Base-by-base conservation (phyloP, 2,113 vertebrate species). In the Acanthochromis polyacanthus region DNA sequence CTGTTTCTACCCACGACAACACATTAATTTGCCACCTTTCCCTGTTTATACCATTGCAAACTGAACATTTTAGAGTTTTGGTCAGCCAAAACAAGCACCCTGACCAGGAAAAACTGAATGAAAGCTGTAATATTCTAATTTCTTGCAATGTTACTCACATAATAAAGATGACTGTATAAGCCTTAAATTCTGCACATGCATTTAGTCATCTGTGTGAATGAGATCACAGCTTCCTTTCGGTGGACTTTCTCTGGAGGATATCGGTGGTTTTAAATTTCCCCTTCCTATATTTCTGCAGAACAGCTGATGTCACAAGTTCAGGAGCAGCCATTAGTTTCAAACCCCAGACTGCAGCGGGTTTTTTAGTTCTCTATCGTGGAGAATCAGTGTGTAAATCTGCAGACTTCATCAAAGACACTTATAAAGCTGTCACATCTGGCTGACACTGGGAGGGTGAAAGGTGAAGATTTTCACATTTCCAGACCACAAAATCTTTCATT, bases 181-280 rank as follows among this genome's bases (percentile, higher is more conserved):
- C 25, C n/a, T 71, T 56, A 66, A 45, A 64, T 67, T 16, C 28
- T 15, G 22, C 36, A 10, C 15, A 43, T 61, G 19, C 23, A 53
- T 78, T 67, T 14, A 62, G 63, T 46, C n/a, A 20, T 66, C 68
- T 80, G 46, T 65, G 16, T 25, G 51, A 65, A 73, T 77, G 72
- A 88, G 80, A 67, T 82, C 72, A 82, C 32, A 10, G 32, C 32
- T 60, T 45, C 15, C 68, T 80, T 71, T 56, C 30, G 32, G 20
- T 36, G 40, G 55, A 20, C 4, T 28, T 48, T 71, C 75, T 46
- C 63, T 50, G 43, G 79, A 80, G 82, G 36, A 48, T 15, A 9
- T 45, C 10, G 52, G 56, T 0, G 62, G 40, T 68, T 86, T 83
- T 32, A 22, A 10, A 45, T 78, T 38, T 40, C 60, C 43, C 4